Evolutionary conservation across 2,797 vertebrate species (phyloP), one percentile per base, ranked within the genome.

Genomic region (Anabacerthia variegaticeps): DNA sequence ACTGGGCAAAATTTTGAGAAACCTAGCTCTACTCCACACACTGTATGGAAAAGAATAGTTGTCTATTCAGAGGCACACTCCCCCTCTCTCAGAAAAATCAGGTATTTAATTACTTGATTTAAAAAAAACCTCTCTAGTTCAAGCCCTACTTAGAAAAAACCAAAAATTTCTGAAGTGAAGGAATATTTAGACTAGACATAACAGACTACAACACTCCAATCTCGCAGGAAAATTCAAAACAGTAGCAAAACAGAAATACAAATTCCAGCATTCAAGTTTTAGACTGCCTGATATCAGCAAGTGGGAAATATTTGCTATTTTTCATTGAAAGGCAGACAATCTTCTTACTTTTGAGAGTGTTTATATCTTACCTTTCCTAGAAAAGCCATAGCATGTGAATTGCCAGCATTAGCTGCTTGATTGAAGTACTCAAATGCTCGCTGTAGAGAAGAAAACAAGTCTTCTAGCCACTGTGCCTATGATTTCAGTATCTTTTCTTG

Each of bases 401-500:
- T 99, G 44, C 99, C 99, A 93, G 99, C 99, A 96, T 99, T 99
- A 10, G 99, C 99, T 88, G 99, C 99, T 98, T 99, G 99, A 90
- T 97, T 99, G 97, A 99, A 99, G 97, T 99, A 99, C 93, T 99
- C 99, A 95, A 99, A 99, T 6, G 99, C 99, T 97, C 99, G 98
- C 99, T 99, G 97, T 86, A 72, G 74, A 58, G 73, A 94, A 88
- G 34, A 86, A 88, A 76, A 80, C 3, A 69, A 63, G 5, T 46
- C 44, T 69, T 80, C 84, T 86, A 69, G 28, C 14, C 15, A 77
- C 9, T 24, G 27, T 21, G 13, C 83, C 37, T 56, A 43, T 10
- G 15, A 83, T 24, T 65, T 62, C 6, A 88, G 2, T 65, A 77
- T 10, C n/a, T 83, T 84, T 43, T 54, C 32, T 65, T 23, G 21